A percentile compares a stretch with the other conserved stretches of the same genome.
phyloP scores from a whole-genome alignment of 2,797 vertebrate species.

The Leucoraja ocellata region DNA sequence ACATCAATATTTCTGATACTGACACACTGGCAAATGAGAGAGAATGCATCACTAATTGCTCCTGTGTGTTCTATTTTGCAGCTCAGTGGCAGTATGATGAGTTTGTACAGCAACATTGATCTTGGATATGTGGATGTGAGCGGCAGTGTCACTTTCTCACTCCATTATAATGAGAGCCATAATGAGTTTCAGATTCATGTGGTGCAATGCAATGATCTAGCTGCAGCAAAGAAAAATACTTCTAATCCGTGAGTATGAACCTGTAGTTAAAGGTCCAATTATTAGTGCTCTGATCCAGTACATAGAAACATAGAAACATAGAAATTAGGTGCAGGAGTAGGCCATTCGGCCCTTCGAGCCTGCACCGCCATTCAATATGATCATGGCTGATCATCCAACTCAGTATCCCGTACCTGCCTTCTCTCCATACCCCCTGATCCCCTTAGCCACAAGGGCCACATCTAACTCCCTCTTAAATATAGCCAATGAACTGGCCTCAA shows the following conservation, averaged over 20 bases:
- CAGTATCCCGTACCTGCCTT: no score
- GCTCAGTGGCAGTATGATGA: conserved; percentile 85
- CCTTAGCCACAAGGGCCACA: no score
- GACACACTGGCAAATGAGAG: neutral
- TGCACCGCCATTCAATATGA: no score
- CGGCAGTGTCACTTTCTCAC: conserved; percentile 75
- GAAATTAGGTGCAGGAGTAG: no score
- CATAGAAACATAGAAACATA: neutral
- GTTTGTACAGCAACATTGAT: conserved; percentile 79
- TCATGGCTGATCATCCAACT: no score
- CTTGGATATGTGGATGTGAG: conserved; percentile 69
- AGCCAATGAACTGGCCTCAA: no score
- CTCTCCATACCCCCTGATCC: no score
- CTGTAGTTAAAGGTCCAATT: neutral
- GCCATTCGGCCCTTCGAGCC: no score
- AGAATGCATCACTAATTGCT: neutral
- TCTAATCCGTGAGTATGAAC: conserved; percentile 78
- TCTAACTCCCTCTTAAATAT: no score
- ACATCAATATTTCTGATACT: neutral
- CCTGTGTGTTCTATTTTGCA: conserved; percentile 44
- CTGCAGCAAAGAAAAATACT: conserved; percentile 69
- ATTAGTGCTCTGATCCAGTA: no score
- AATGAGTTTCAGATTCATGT: conserved; percentile 75
- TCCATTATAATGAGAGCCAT: conserved; percentile 65
- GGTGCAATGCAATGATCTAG: conserved; percentile 76